phyloP scores from a whole-genome alignment of 2,113 vertebrate genomes.

The Cynoglossus semilaevis region DNA sequence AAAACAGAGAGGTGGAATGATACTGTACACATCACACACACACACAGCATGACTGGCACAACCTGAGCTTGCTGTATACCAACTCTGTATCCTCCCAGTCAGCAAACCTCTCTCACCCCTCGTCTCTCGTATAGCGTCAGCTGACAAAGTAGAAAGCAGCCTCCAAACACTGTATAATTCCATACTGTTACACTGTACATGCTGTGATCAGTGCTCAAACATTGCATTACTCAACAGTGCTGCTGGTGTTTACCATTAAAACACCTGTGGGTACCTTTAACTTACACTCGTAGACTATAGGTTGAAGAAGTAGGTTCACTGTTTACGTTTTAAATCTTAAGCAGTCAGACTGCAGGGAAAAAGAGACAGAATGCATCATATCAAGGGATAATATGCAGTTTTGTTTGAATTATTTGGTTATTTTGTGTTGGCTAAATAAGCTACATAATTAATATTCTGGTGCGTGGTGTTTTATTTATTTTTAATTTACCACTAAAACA shows the following conservation, averaged over 20 bases:
- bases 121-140: constrained; percentile 59
- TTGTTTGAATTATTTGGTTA: no score
- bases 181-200: constrained; percentile 12
- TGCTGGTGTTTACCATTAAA: constrained; percentile 6
- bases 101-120: constrained; percentile 67
- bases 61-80: constrained; percentile 58
- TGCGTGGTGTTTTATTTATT: no score
- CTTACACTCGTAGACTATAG: constrained; percentile 5
- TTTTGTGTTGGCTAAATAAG: no score
- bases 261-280: constrained; percentile 15
- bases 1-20: constrained; percentile 53
- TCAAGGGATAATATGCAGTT: no score
- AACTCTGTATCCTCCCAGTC: constrained; percentile 72
- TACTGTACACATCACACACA: constrained; percentile 23
- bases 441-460: no score
- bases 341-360: no score
- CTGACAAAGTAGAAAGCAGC: constrained; percentile 52
- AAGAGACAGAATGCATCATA: no score
- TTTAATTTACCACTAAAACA: no score
- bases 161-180: constrained; percentile 17
- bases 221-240: not conserved
- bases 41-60: constrained; percentile 34
- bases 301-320: no score
- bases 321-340: no score
- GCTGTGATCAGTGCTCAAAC: constrained; percentile 1